phyloP scores from a whole-genome alignment of 2,113 vertebrate genomes.

The Ciconia boyciana region DNA sequence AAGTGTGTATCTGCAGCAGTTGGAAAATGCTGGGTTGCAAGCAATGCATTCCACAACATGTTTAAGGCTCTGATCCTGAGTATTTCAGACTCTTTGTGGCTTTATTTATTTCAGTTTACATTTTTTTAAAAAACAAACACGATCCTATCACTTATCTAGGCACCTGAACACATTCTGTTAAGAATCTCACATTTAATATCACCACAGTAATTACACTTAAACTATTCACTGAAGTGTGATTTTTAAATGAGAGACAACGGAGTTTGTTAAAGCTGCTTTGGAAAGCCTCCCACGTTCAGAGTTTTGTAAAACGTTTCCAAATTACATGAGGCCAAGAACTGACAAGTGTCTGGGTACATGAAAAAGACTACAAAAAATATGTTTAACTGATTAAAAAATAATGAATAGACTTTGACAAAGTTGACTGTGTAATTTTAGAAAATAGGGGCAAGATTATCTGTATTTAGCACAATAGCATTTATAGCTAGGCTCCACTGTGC shows the following conservation, averaged over 20 bases:
- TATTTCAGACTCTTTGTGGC: background rate
- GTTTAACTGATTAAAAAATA: background rate
- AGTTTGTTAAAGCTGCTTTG: background rate
- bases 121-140: background rate
- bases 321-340: background rate
- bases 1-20: conserved; percentile 25
- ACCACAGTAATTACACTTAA: background rate
- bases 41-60: background rate
- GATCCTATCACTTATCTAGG: background rate
- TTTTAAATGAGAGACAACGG: background rate
- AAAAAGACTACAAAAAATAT: background rate
- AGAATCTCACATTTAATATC: background rate
- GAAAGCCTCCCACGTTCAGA: background rate
- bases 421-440: background rate
- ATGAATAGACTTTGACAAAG: background rate
- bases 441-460: background rate
- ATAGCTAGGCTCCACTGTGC: background rate
- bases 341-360: background rate
- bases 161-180: background rate
- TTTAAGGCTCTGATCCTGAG: background rate
- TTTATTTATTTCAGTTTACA: background rate
- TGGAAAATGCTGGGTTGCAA: conserved; percentile 50
- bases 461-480: background rate
- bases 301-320: background rate
- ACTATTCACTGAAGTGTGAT: background rate